Evolutionary conservation across 2,797 vertebrate genomes (phyloP).

Genomic region (Helarctos malayanus): DNA sequence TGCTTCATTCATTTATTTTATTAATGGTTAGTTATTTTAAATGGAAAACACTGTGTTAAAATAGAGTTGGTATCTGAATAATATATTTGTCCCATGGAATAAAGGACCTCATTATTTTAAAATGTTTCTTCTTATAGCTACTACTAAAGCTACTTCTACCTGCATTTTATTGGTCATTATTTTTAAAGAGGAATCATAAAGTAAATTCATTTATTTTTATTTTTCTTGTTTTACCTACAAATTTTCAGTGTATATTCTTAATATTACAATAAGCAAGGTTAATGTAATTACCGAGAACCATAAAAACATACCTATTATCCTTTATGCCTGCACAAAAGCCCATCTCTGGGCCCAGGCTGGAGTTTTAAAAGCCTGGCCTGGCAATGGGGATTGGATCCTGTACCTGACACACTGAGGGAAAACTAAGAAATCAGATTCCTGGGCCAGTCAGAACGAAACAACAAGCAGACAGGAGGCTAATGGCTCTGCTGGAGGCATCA

Average conservation of each 20-base stretch:
- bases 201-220: slow-evolving; percentile 85
- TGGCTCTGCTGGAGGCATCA: neutral
- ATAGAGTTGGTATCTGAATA: slow-evolving; percentile 81
- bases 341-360: neutral
- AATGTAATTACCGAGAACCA: slow-evolving; percentile 70
- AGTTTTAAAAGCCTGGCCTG: slow-evolving; percentile 30
- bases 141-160: slow-evolving; percentile 81
- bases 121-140: slow-evolving; percentile 85
- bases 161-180: slow-evolving; percentile 86
- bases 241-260: slow-evolving; percentile 72
- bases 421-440: neutral
- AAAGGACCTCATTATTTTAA: slow-evolving; percentile 84
- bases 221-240: slow-evolving; percentile 83
- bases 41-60: slow-evolving; percentile 70
- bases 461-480: neutral
- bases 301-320: slow-evolving; percentile 68
- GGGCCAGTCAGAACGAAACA: neutral
- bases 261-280: slow-evolving; percentile 72
- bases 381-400: neutral
- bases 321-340: slow-evolving; percentile 45
- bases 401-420: neutral
- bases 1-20: slow-evolving; percentile 75
- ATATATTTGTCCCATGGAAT: slow-evolving; percentile 80
- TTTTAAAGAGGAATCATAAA: slow-evolving; percentile 86
- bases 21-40: slow-evolving; percentile 77